Evolutionary conservation across 64 coral and sea anemone species (phyloP).

Genomic region (Astreopora myriophthalma): DNA sequence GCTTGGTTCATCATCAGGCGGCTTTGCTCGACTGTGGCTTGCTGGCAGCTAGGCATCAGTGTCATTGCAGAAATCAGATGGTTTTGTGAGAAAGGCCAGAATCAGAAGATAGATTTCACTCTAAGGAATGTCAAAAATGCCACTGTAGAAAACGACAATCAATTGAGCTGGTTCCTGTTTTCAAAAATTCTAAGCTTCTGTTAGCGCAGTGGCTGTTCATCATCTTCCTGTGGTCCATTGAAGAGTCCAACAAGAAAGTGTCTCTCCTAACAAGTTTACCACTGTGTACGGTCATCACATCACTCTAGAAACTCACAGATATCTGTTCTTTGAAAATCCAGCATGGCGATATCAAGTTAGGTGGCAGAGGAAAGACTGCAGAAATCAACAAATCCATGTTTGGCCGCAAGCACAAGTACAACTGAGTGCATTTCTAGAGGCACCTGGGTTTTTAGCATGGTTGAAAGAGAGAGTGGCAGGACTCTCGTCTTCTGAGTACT

Average conservation of each 20-base stretch:
- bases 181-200: background rate
- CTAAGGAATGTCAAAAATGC: background rate
- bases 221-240: no score
- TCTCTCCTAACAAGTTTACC: background rate
- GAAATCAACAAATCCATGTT: constrained; percentile 43
- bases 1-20: no score
- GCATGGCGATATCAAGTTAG: background rate
- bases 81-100: background rate
- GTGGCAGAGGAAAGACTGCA: constrained; percentile 9
- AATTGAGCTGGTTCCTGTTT: background rate
- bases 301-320: background rate
- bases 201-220: background rate
- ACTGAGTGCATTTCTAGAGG: background rate
- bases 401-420: constrained; percentile 3
- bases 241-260: background rate
- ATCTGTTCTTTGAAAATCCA: background rate
- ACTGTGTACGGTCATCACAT: background rate
- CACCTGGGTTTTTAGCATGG: no score
- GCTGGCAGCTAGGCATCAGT: background rate
- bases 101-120: background rate
- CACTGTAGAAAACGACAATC: background rate
- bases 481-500: background rate
- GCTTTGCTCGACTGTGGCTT: background rate
- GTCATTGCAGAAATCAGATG: background rate
- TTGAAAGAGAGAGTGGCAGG: constrained; percentile 7